Evolutionary conservation across 2,113 vertebrate species (phyloP).

Genomic region (Rhizomys pruinosus): DNA sequence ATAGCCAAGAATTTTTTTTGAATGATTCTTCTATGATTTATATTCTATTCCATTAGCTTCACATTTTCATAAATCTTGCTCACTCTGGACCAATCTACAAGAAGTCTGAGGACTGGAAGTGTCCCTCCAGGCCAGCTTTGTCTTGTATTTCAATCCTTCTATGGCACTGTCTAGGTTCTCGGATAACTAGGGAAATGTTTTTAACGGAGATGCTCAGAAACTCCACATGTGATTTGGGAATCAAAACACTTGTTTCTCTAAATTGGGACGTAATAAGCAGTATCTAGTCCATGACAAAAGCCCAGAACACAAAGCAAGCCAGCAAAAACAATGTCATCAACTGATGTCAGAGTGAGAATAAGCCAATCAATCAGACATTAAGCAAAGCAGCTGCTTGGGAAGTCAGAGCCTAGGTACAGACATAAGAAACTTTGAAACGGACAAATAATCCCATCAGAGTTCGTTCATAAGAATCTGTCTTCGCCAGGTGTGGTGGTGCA

Average conservation of each 20-base stretch:
- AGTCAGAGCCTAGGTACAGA: background rate
- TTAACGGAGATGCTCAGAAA: background rate
- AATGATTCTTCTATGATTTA: background rate
- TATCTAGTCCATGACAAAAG: fast-evolving
- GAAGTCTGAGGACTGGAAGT: background rate
- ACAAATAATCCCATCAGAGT: background rate
- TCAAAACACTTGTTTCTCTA: background rate
- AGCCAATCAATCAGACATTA: background rate
- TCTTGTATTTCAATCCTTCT: background rate
- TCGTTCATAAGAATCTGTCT: conserved; percentile 11
- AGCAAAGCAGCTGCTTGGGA: conserved; percentile 1
- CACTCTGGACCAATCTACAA: background rate
- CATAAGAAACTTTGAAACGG: background rate
- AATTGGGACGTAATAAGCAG: background rate
- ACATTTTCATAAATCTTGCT: background rate
- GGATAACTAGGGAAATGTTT: background rate
- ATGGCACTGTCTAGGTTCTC: background rate
- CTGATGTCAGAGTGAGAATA: background rate
- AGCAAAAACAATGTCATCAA: background rate
- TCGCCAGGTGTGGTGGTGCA: too few species aligned
- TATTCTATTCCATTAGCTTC: background rate
- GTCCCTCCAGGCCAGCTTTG: background rate
- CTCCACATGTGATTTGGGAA: background rate
- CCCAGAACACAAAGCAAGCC: background rate
- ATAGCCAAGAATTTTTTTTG: background rate